These are phyloP conservation scores for Ciconia maguari DNA, from an alignment of 2,113 vertebrate genomes.

Conservation along the genomic window DNA sequence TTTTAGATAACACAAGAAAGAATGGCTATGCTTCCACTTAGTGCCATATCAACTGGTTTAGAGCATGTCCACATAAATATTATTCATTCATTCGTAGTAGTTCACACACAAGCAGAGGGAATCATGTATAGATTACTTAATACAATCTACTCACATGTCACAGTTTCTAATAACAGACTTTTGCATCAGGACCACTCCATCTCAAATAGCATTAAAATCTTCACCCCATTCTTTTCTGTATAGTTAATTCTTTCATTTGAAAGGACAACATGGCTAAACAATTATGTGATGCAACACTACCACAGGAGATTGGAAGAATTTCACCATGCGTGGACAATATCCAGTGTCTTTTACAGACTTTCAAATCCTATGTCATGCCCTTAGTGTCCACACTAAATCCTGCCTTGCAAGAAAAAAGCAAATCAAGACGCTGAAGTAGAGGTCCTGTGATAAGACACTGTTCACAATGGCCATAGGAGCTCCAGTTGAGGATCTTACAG, in stretches of 20 bases:
- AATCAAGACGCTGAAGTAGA: background rate
- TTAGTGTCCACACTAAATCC: background rate
- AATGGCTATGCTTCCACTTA: background rate
- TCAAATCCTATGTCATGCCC: background rate
- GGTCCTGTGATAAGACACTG: background rate
- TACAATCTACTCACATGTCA: background rate
- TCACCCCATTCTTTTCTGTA: background rate
- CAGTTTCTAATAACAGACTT: background rate
- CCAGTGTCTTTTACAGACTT: background rate
- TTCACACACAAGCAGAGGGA: background rate
- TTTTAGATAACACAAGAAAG: background rate
- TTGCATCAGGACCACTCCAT: background rate
- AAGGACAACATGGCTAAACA: background rate
- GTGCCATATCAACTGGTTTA: rapidly evolving
- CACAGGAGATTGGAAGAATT: background rate
- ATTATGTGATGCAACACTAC: background rate
- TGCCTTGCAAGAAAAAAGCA: background rate
- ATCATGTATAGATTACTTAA: background rate
- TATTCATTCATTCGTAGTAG: background rate
- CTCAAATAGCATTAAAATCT: background rate
- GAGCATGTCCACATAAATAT: background rate
- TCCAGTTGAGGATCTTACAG: background rate
- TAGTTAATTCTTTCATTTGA: background rate
- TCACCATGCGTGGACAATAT: background rate
- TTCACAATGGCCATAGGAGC: background rate